Conservation (phyloP, 2,888 invertebrate species). For the Branchellion lobata region DNA sequence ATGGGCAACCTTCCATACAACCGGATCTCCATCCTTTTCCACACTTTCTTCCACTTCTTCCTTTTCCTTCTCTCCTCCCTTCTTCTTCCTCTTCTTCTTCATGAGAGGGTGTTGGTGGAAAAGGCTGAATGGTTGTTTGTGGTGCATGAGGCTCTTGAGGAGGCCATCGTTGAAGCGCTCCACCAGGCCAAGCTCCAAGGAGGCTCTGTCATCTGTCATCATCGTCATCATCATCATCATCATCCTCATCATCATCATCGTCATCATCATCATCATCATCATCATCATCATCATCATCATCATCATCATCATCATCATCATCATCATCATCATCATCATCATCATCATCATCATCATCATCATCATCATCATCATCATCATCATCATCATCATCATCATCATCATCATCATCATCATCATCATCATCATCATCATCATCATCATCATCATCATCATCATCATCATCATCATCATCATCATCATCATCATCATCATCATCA, state of each 20-base stretch:
- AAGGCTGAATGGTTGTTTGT: neutral
- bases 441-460: conserved; percentile 36
- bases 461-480: conserved; percentile 36
- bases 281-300: neutral
- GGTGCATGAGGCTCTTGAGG: neutral
- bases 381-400: conserved; percentile 36
- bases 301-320: conserved; percentile 36
- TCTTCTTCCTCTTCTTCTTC: no score
- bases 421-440: conserved; percentile 36
- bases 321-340: conserved; percentile 36
- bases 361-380: conserved; percentile 36
- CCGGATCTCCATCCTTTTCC: no score
- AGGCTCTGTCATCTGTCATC: neutral
- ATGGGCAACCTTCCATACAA: no score
- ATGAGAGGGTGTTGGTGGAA: no score
- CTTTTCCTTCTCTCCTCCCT: no score
- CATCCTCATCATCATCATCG: conserved; percentile 30
- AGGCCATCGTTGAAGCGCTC: neutral
- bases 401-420: conserved; percentile 36
- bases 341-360: conserved; percentile 36
- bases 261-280: conserved; percentile 25
- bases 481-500: conserved; percentile 36
- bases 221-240: no score
- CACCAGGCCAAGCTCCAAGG: neutral
- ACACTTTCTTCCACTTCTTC: no score